phyloP scores from a whole-genome alignment of 2,113 vertebrate species.

The Aplodontia rufa region DNA sequence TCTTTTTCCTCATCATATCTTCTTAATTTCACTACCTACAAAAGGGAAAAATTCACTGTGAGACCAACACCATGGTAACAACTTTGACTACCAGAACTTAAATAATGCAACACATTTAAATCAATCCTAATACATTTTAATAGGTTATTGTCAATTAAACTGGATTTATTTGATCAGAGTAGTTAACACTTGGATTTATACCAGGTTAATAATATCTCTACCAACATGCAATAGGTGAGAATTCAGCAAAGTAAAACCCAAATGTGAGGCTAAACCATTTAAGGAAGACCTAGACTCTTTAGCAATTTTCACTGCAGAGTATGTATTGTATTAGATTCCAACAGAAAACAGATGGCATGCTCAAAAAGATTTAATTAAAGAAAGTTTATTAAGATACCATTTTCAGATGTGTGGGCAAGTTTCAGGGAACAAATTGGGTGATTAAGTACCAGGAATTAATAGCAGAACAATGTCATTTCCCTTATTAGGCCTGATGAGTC shows the following conservation, averaged over 20 bases:
- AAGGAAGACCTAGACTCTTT: neutral
- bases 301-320: neutral
- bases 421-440: neutral
- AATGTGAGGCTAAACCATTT: neutral
- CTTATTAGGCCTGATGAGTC: neutral
- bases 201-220: neutral
- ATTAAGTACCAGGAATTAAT: neutral
- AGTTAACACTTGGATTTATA: neutral
- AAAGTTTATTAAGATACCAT: neutral
- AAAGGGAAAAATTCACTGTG: neutral
- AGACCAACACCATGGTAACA: neutral
- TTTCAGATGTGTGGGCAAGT: neutral
- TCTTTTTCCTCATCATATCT: neutral
- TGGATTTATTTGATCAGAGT: neutral
- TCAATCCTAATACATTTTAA: neutral
- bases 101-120: neutral
- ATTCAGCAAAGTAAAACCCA: neutral
- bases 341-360: neutral
- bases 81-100: neutral
- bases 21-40: neutral
- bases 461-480: neutral
- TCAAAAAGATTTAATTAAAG: slow-evolving; percentile 32
- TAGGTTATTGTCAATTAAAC: neutral
- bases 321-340: neutral
- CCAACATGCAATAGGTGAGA: neutral